A percentile compares a stretch with the other conserved stretches of the same genome.
Evolutionary conservation across 2,797 vertebrate genomes (phyloP).

Genomic region (Spondyliosoma cantharus): DNA sequence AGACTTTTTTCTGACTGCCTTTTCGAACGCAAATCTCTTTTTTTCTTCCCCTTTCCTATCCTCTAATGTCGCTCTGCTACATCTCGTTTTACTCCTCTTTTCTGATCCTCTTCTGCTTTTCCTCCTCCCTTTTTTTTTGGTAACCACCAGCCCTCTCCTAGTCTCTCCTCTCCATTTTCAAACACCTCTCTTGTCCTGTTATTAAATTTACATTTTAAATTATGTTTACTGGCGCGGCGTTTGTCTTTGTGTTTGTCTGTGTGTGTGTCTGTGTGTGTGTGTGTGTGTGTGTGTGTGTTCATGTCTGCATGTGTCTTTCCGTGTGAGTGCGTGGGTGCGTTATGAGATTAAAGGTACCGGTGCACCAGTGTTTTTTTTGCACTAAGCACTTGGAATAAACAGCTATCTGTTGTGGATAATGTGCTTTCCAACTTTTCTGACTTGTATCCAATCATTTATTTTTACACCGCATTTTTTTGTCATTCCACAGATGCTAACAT

Average conservation of each 20-base stretch:
- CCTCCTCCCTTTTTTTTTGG: constrained; percentile 10
- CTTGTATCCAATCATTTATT: constrained; percentile 59
- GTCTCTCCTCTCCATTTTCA: constrained; percentile 37
- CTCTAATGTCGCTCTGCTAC: constrained; percentile 24
- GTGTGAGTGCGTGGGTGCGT: constrained; percentile 46
- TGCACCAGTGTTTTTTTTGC: constrained; percentile 55
- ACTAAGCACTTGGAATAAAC: constrained; percentile 67
- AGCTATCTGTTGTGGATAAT: constrained; percentile 62
- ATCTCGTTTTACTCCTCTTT: constrained; percentile 34
- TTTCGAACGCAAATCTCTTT: constrained; percentile 1
- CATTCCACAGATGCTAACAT: constrained; percentile 55
- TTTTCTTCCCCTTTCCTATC: constrained; percentile 33
- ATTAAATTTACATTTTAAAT: constrained; percentile 76
- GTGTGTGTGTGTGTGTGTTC: constrained; percentile 16
- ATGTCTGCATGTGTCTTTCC: constrained; percentile 29
- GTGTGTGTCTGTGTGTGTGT: constrained; percentile 23
- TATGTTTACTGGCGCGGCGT: constrained; percentile 51
- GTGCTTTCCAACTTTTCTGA: constrained; percentile 60
- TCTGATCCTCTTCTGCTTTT: constrained; percentile 11
- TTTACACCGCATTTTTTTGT: constrained; percentile 48
- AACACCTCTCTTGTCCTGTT: constrained; percentile 66
- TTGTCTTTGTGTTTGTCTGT: constrained; percentile 16
- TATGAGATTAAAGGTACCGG: constrained; percentile 67
- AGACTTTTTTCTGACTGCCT: constrained; percentile 3
- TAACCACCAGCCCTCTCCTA: constrained; percentile 1